Evolutionary conservation across 2,888 invertebrate species (phyloP).

Genomic region (Cephus pygmeus): DNA sequence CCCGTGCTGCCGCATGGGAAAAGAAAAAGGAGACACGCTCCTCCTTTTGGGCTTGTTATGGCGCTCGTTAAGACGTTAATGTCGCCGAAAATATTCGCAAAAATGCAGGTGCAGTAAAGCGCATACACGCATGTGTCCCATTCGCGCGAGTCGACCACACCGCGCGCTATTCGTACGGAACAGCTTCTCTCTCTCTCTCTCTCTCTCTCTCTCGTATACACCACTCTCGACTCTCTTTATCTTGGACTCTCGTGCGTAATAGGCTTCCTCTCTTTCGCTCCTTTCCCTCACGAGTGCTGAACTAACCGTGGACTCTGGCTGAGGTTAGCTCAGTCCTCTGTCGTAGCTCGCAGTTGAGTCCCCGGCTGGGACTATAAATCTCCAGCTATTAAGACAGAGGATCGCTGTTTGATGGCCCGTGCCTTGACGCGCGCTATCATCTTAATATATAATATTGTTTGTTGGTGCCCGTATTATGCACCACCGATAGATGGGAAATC

Average conservation of each 20-base stretch:
- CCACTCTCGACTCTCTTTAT: neutral
- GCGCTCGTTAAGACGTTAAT: slow-evolving; percentile 63
- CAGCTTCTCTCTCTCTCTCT: neutral
- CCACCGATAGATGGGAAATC: neutral
- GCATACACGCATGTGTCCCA: slow-evolving; percentile 22
- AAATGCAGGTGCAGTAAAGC: slow-evolving; percentile 61
- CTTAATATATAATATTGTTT: slow-evolving; percentile 37
- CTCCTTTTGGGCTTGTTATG: slow-evolving; percentile 57
- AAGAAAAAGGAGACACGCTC: slow-evolving; percentile 24
- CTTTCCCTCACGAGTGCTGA: slow-evolving; percentile 19
- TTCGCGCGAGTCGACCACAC: slow-evolving; percentile 31
- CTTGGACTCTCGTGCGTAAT: neutral
- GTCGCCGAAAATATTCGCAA: slow-evolving; percentile 62
- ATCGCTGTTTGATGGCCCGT: slow-evolving; percentile 61
- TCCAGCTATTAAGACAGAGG: slow-evolving; percentile 63
- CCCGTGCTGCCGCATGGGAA: slow-evolving; percentile 13
- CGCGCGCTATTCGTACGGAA: slow-evolving; percentile 23
- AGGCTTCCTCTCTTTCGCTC: slow-evolving; percentile 10
- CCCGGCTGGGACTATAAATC: slow-evolving; percentile 55
- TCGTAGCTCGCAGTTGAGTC: slow-evolving; percentile 31
- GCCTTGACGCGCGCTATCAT: slow-evolving; percentile 51
- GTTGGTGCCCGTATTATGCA: neutral
- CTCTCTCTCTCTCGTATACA: neutral
- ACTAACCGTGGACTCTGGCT: slow-evolving; percentile 3
- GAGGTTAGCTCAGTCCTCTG: slow-evolving; percentile 30